These are phyloP conservation scores for Coenonympha glycerion DNA, from an alignment of 2,888 invertebrate species.

Conservation along the genomic window DNA sequence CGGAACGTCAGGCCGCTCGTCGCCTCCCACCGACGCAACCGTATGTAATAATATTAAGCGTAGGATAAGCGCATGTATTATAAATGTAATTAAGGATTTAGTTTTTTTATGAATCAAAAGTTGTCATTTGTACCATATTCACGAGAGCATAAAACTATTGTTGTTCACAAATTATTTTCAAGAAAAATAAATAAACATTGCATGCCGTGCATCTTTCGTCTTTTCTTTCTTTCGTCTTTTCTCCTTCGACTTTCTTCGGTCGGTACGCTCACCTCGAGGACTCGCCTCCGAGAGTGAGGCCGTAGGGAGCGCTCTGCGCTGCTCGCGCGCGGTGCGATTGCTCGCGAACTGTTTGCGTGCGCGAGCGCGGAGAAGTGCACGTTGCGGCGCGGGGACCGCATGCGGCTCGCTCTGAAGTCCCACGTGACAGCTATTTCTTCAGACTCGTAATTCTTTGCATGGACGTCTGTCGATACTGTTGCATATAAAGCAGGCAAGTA, in stretches of 20 bases:
- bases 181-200: conserved; percentile 71
- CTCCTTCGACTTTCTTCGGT: conserved; percentile 22
- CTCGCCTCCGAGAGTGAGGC: too few species aligned
- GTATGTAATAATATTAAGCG: conserved; percentile 1
- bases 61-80: conserved; percentile 27
- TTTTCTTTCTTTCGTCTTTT: conserved; percentile 38
- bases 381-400: background rate
- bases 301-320: too few species aligned
- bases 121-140: conserved; percentile 72
- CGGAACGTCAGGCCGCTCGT: conserved; percentile 24
- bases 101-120: conserved; percentile 67
- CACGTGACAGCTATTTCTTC: too few species aligned
- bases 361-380: background rate
- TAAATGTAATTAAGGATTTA: conserved; percentile 50
- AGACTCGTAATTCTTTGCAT: too few species aligned
- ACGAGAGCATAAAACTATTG: conserved; percentile 61
- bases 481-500: background rate
- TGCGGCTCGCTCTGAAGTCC: too few species aligned
- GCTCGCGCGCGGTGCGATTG: too few species aligned
- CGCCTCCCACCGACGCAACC: background rate
- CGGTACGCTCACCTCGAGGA: too few species aligned
- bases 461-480: background rate
- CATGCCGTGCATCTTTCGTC: conserved; percentile 60
- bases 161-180: conserved; percentile 73
- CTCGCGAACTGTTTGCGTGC: background rate